phyloP scores from a whole-genome alignment of 2,797 vertebrate species.

The Halcyon leucocephala region DNA sequence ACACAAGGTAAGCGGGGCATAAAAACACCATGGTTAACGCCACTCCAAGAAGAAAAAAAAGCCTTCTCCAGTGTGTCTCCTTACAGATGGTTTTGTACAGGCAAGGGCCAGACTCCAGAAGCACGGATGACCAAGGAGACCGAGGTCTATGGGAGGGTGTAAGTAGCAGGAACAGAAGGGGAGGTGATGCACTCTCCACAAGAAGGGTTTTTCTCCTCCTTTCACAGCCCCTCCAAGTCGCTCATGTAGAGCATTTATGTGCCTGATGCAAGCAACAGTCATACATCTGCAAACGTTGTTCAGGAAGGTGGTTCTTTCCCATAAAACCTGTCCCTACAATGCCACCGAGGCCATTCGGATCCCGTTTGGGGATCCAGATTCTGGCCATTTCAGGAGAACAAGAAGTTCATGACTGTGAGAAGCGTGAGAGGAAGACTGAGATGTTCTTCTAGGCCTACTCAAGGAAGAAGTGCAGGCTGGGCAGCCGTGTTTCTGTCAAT shows the following conservation, averaged over 20 bases:
- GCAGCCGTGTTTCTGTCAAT: neutral
- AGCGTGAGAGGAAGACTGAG: neutral
- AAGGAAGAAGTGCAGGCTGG: neutral
- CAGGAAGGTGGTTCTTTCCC: neutral
- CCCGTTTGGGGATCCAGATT: neutral
- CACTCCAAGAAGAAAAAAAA: neutral
- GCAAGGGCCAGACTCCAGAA: neutral
- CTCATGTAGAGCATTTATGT: neutral
- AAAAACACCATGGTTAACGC: neutral
- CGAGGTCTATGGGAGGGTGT: neutral
- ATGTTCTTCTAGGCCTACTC: neutral
- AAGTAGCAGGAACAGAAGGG: neutral
- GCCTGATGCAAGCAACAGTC: neutral
- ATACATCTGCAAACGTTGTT: conserved; percentile 1
- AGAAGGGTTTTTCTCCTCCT: conserved; percentile 14
- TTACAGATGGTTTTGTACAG: neutral
- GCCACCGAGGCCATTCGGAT: neutral
- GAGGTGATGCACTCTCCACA: neutral
- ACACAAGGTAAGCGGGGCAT: neutral
- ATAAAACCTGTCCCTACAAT: neutral
- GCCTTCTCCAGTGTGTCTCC: fast-evolving
- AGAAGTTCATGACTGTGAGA: neutral
- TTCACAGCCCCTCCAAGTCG: neutral
- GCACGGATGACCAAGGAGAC: neutral
- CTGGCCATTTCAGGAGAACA: neutral